phyloP scores from a whole-genome alignment of 2,888 invertebrate species.

The Listrodromus nycthemerus region DNA sequence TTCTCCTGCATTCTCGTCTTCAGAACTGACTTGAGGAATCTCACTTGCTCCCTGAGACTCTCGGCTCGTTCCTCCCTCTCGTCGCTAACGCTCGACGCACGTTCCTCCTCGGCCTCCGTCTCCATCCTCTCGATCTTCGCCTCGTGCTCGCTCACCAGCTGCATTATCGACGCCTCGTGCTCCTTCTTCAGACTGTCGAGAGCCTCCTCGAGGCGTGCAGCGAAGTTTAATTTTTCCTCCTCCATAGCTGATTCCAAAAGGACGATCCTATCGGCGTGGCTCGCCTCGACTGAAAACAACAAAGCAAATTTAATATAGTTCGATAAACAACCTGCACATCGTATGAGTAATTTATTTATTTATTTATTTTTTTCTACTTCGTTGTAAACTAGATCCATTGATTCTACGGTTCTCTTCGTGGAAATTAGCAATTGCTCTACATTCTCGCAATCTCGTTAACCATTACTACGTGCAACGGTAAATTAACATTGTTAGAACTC shows the following conservation, averaged over 20 bases:
- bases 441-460: slow-evolving; percentile 61
- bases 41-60: slow-evolving; percentile 88
- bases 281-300: slow-evolving; percentile 76
- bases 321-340: not conserved
- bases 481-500: slow-evolving; percentile 72
- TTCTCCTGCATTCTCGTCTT: slow-evolving; percentile 94
- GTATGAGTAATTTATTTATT: not conserved
- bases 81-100: slow-evolving; percentile 21
- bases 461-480: slow-evolving; percentile 68
- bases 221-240: slow-evolving; percentile 77
- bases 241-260: slow-evolving; percentile 74
- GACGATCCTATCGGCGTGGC: slow-evolving; percentile 74
- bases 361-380: too few species aligned
- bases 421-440: slow-evolving; percentile 77
- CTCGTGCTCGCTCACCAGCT: slow-evolving; percentile 85
- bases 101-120: slow-evolving; percentile 43
- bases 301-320: not conserved
- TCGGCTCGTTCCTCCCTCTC: slow-evolving; percentile 25
- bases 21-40: slow-evolving; percentile 92
- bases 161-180: slow-evolving; percentile 76
- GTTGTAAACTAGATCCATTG: too few species aligned
- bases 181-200: slow-evolving; percentile 77
- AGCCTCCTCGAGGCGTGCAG: slow-evolving; percentile 75
- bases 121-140: slow-evolving; percentile 84
- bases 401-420: slow-evolving; percentile 8